These are phyloP conservation scores for Gallinago media DNA, from an alignment of 2,113 vertebrate species.

Conservation along the genomic window DNA sequence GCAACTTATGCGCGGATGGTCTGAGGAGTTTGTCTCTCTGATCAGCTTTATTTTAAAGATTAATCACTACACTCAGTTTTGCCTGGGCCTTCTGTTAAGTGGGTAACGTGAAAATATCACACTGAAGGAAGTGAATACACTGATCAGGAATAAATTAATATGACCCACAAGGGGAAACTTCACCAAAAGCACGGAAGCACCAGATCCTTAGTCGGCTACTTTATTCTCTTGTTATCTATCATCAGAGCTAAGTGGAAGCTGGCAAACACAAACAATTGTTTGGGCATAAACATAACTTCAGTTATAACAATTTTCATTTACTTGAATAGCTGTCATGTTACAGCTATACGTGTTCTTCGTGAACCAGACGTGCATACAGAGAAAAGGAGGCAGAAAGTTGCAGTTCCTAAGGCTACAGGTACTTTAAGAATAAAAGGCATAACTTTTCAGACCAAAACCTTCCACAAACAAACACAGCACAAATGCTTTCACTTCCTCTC, in stretches of 20 bases:
- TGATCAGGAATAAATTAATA: neutral
- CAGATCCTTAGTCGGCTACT: neutral
- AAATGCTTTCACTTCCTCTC: conserved; percentile 5
- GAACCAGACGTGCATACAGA: neutral
- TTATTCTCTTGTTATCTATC: neutral
- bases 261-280: neutral
- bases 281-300: neutral
- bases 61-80: neutral
- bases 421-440: neutral
- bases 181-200: neutral
- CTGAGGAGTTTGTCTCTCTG: neutral
- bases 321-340: neutral
- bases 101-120: neutral
- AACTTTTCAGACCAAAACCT: neutral
- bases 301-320: neutral
- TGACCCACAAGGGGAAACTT: neutral
- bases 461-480: neutral
- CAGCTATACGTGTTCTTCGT: rapidly evolving
- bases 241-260: neutral
- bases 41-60: neutral
- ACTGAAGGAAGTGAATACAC: neutral
- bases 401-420: neutral
- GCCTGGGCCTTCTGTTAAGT: neutral
- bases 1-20: neutral
- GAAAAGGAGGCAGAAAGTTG: neutral